Evolutionary conservation across 2,797 vertebrate species (phyloP).

Genomic region (Danio kyathit): DNA sequence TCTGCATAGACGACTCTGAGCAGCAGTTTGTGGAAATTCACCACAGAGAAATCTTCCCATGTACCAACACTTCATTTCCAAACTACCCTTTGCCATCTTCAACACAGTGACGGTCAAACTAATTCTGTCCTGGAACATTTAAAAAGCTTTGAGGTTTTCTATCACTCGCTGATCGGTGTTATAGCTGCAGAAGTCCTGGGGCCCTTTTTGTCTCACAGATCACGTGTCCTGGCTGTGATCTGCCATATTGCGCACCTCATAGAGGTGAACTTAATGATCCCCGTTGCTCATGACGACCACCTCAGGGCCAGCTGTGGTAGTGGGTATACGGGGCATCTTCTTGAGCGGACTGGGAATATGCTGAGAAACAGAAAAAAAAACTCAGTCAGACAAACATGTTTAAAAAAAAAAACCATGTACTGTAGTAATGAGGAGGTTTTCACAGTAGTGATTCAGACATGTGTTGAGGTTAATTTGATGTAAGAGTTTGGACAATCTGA

Average conservation of each 20-base stretch:
- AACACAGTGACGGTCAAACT: constrained; percentile 41
- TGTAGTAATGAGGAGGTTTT: no score
- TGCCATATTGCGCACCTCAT: constrained; percentile 71
- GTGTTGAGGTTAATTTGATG: no score
- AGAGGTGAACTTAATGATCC: constrained; percentile 77
- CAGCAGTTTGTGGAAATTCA: constrained; percentile 26
- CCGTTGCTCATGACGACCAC: constrained; percentile 85
- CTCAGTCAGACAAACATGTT: background rate
- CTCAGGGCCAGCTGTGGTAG: constrained; percentile 75
- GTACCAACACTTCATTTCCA: background rate
- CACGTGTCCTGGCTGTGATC: constrained; percentile 19
- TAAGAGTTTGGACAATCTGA: no score
- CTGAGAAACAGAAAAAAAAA: constrained; percentile 69
- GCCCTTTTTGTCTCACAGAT: constrained; percentile 46
- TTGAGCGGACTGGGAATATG: constrained; percentile 93
- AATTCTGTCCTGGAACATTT: constrained; percentile 39
- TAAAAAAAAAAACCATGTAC: no score
- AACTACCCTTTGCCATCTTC: constrained; percentile 24
- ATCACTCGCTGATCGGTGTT: constrained; percentile 31
- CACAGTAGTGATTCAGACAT: no score
- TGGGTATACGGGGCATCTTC: constrained; percentile 94
- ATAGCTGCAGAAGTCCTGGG: constrained; percentile 34
- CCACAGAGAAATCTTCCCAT: constrained; percentile 4
- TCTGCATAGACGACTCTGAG: constrained; percentile 56
- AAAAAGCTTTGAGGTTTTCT: constrained; percentile 46